Conservation (phyloP, 2,888 invertebrate genomes). For the Omphaloscelis lunosa region DNA sequence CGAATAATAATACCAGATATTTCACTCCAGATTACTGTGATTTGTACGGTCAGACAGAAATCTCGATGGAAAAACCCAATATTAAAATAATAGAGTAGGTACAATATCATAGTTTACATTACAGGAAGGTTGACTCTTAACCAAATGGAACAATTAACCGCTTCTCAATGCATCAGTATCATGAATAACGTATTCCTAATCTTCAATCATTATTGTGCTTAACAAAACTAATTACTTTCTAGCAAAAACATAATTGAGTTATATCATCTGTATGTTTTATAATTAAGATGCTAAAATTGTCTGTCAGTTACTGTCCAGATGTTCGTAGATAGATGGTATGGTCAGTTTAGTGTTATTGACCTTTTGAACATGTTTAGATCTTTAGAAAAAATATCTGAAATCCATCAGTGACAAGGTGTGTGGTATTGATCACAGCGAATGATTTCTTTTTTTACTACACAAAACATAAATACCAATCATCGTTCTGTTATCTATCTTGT, state of each 20-base stretch:
- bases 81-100: no score
- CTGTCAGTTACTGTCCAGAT: conserved; percentile 62
- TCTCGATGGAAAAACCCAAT: no score
- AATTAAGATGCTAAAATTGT: conserved; percentile 73
- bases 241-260: conserved; percentile 83
- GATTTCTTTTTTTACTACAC: not conserved
- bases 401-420: conserved; percentile 18
- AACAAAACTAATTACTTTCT: conserved; percentile 70
- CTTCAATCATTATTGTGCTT: conserved; percentile 24
- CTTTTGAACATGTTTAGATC: conserved; percentile 43
- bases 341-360: conserved; percentile 66
- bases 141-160: not conserved
- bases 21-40: no score
- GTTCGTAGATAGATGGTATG: not conserved
- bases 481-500: no score
- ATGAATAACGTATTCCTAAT: not conserved
- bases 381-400: conserved; percentile 2
- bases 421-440: not conserved
- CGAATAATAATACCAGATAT: no score
- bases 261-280: conserved; percentile 76
- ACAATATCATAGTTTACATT: no score
- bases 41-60: no score
- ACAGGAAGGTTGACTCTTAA: no score
- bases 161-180: conserved; percentile 7
- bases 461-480: no score